A percentile compares a stretch with the other conserved stretches of the same genome.
These are phyloP conservation scores for Drosophila takahashii DNA, from an alignment of 1,140 invertebrate species.

Conservation along the genomic window DNA sequence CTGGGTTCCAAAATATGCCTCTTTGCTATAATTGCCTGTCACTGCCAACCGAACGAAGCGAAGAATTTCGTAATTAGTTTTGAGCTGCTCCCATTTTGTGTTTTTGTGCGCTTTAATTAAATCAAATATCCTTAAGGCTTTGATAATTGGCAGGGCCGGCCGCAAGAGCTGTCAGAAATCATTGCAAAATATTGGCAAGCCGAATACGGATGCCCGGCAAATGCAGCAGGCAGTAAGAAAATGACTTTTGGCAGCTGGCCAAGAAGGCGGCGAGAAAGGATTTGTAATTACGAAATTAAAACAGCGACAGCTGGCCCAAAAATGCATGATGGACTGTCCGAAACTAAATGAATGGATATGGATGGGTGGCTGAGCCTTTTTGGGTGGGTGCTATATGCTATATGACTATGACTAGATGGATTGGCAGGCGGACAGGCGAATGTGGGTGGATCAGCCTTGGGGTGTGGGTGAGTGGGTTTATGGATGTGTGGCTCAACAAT, in stretches of 20 bases:
- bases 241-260: slow-evolving; percentile 53
- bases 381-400: not conserved
- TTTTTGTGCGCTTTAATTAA: slow-evolving; percentile 59
- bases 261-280: slow-evolving; percentile 41
- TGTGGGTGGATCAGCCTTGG: slow-evolving; percentile 32
- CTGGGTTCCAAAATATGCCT: slow-evolving; percentile 28
- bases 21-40: slow-evolving; percentile 48
- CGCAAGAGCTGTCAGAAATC: slow-evolving; percentile 71
- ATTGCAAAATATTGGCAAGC: slow-evolving; percentile 73
- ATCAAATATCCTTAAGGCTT: slow-evolving; percentile 54
- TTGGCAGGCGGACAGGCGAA: slow-evolving; percentile 48
- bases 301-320: slow-evolving; percentile 65
- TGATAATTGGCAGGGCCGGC: slow-evolving; percentile 54
- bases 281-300: slow-evolving; percentile 82
- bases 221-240: slow-evolving; percentile 13
- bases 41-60: slow-evolving; percentile 18
- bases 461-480: not conserved
- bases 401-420: slow-evolving; percentile 15
- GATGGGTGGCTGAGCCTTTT: slow-evolving; percentile 3
- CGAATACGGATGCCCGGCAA: slow-evolving; percentile 6
- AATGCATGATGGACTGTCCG: slow-evolving; percentile 73
- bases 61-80: slow-evolving; percentile 55
- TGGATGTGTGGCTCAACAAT: slow-evolving; percentile 15
- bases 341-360: slow-evolving; percentile 77
- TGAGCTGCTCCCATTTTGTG: slow-evolving; percentile 14